Evolutionary conservation across 2,797 vertebrate genomes (phyloP).

Genomic region (Betta splendens): DNA sequence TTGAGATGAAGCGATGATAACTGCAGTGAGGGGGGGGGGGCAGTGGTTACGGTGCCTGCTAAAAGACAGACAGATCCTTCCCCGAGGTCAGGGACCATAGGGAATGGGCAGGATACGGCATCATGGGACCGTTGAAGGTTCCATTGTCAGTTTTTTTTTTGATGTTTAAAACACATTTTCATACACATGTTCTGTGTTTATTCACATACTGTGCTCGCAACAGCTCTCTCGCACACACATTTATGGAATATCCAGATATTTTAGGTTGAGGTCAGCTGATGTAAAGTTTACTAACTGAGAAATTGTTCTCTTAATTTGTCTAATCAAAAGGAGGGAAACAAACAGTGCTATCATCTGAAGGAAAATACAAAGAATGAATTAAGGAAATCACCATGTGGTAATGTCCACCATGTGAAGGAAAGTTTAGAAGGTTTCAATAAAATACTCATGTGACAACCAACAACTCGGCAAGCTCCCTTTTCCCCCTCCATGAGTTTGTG

Average conservation of each 20-base stretch:
- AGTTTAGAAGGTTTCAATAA: slow-evolving; percentile 47
- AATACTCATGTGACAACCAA: slow-evolving; percentile 52
- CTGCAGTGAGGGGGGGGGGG: slow-evolving; percentile 62
- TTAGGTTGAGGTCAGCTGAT: slow-evolving; percentile 35
- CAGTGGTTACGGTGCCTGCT: slow-evolving; percentile 61
- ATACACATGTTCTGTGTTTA: slow-evolving; percentile 67
- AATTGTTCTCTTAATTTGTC: slow-evolving; percentile 28
- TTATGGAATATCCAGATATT: slow-evolving; percentile 49
- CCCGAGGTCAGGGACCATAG: slow-evolving; percentile 67
- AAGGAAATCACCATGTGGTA: slow-evolving; percentile 57
- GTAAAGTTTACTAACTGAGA: slow-evolving; percentile 16
- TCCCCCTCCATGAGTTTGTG: slow-evolving; percentile 40
- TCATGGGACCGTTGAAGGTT: slow-evolving; percentile 62
- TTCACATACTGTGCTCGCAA: slow-evolving; percentile 47
- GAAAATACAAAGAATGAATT: slow-evolving; percentile 23
- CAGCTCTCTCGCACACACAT: slow-evolving; percentile 21
- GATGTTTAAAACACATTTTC: slow-evolving; percentile 70
- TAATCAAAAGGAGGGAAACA: slow-evolving; percentile 46
- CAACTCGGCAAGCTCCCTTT: slow-evolving; percentile 42
- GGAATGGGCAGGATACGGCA: slow-evolving; percentile 67
- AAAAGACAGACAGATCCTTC: slow-evolving; percentile 66
- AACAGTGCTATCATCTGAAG: slow-evolving; percentile 29
- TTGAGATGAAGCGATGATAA: slow-evolving; percentile 74
- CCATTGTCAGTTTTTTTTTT: slow-evolving; percentile 64
- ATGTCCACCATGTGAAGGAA: slow-evolving; percentile 42